These are phyloP conservation scores for Seriola rivoliana DNA, from an alignment of 2,113 vertebrate genomes.

Conservation along the genomic window DNA sequence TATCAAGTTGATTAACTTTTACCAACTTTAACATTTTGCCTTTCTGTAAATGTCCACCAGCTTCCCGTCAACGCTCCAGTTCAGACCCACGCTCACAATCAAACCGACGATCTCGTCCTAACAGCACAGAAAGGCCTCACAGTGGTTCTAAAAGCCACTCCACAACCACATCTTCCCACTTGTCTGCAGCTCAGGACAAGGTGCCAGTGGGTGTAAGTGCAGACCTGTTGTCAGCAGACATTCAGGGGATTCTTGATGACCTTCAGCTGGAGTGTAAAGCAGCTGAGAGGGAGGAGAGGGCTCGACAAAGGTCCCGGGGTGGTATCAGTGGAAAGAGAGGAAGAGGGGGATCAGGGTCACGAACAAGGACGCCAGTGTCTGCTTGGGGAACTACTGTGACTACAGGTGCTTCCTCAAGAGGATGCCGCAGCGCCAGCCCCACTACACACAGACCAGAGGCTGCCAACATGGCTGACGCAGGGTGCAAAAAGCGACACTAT, in stretches of 20 bases:
- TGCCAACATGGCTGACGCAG: conserved; percentile 51
- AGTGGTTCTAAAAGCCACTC: conserved; percentile 68
- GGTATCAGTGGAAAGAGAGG: conserved; percentile 59
- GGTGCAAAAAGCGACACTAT: conserved; percentile 92
- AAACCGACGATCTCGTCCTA: conserved; percentile 70
- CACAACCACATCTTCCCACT: conserved; percentile 20
- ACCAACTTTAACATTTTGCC: background rate
- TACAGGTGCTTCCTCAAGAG: conserved; percentile 53
- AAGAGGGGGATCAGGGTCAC: conserved; percentile 75
- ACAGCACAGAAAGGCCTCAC: conserved; percentile 72
- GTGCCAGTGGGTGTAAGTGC: conserved; percentile 72
- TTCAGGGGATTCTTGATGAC: conserved; percentile 93
- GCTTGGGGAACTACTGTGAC: conserved; percentile 43
- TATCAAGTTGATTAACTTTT: background rate
- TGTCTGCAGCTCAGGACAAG: conserved; percentile 47
- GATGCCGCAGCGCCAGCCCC: conserved; percentile 87
- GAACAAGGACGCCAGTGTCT: conserved; percentile 68
- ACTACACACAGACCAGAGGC: conserved; percentile 84
- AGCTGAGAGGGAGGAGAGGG: conserved; percentile 55
- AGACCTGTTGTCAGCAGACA: conserved; percentile 90
- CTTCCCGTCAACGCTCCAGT: conserved; percentile 76
- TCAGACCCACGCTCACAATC: conserved; percentile 85
- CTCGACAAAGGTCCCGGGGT: conserved; percentile 66
- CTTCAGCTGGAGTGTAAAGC: conserved; percentile 87
- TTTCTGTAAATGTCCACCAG: conserved; percentile 56